Evolutionary conservation across 2,113 vertebrate species (phyloP).

Genomic region (Phaethornis superciliosus): DNA sequence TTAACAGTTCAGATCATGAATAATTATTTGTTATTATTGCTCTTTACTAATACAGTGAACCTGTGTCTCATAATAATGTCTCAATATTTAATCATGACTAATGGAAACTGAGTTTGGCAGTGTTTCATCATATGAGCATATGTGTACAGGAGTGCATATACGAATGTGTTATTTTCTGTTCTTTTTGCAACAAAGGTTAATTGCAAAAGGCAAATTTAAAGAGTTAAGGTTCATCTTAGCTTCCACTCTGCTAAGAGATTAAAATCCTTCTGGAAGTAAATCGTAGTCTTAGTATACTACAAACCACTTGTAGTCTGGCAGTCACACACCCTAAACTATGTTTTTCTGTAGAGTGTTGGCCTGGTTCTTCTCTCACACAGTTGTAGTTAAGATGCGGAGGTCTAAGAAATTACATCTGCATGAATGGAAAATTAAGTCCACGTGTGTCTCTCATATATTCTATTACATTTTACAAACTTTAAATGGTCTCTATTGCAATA

Average conservation of each 20-base stretch:
- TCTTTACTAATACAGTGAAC: background rate
- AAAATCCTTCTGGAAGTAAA: background rate
- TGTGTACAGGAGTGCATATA: background rate
- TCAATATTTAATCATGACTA: background rate
- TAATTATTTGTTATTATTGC: background rate
- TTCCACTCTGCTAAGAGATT: background rate
- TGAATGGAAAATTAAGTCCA: slow-evolving; percentile 45
- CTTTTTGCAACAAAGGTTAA: background rate
- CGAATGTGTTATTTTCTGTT: background rate
- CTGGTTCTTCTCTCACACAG: background rate
- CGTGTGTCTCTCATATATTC: slow-evolving; percentile 38
- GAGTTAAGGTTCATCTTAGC: background rate
- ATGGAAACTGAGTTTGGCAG: background rate
- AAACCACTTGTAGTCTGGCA: background rate
- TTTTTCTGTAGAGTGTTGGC: background rate
- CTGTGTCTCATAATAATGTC: background rate
- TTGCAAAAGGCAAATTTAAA: background rate
- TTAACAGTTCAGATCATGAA: background rate
- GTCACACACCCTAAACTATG: background rate
- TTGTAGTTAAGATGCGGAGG: background rate
- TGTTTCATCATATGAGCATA: background rate
- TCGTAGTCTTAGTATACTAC: background rate
- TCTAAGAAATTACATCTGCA: background rate
- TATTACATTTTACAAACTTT: slow-evolving; percentile 47
- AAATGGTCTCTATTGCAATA: slow-evolving; percentile 25